phyloP scores from a whole-genome alignment of 2,113 vertebrate species.

The Megaleporinus macrocephalus region DNA sequence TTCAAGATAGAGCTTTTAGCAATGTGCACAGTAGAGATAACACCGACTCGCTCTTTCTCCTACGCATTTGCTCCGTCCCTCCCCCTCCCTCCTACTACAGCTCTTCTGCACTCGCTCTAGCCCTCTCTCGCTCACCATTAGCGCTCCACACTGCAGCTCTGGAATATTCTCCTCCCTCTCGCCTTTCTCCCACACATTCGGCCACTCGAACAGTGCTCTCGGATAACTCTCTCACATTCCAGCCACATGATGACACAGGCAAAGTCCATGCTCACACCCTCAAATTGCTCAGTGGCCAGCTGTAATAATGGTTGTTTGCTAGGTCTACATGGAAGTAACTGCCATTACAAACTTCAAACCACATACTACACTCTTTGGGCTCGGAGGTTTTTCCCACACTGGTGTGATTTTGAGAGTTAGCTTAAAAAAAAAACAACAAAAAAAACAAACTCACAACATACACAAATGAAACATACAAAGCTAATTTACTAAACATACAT shows the following conservation, averaged over 20 bases:
- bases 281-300: constrained; percentile 7
- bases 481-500: neutral
- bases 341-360: neutral
- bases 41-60: constrained; percentile 39
- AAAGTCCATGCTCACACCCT: constrained; percentile 42
- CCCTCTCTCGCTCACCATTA: constrained; percentile 26
- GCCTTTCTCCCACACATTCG: neutral
- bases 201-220: constrained; percentile 11
- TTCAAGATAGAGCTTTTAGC: constrained; percentile 33
- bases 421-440: neutral
- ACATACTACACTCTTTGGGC: neutral
- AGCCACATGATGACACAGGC: constrained; percentile 42
- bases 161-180: constrained; percentile 47
- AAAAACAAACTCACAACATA: too few relatives aligned
- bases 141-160: constrained; percentile 17
- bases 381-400: too few relatives aligned
- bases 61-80: constrained; percentile 23
- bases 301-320: neutral
- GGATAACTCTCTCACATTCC: constrained; percentile 44
- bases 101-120: constrained; percentile 9
- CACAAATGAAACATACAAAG: neutral
- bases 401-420: neutral
- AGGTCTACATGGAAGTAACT: constrained; percentile 5
- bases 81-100: constrained; percentile 8
- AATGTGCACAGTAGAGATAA: constrained; percentile 59